phyloP scores from a whole-genome alignment of 2,888 invertebrate genomes.

The Cantharis flavilabris region DNA sequence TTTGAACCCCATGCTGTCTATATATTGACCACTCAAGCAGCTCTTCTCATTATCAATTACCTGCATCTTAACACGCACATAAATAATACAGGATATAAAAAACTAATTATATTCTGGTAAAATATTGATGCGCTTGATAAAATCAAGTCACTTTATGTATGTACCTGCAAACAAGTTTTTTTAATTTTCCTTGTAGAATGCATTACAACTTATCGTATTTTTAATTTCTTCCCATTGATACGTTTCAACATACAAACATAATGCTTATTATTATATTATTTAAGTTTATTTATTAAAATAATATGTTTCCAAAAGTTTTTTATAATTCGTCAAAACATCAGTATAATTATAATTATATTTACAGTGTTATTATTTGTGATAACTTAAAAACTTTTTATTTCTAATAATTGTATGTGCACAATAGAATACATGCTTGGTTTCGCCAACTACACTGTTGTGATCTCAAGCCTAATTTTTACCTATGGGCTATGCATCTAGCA shows the following conservation, averaged over 20 bases:
- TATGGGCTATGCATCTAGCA: too few species aligned
- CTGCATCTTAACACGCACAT: conserved; percentile 49
- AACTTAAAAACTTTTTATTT: too few species aligned
- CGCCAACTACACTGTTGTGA: too few species aligned
- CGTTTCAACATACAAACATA: background rate
- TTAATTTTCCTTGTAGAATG: conserved; percentile 10
- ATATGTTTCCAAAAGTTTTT: too few species aligned
- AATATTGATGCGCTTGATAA: conserved; percentile 50
- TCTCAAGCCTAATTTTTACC: too few species aligned
- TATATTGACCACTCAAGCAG: conserved; percentile 34
- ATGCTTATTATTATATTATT: background rate
- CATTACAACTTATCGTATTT: background rate
- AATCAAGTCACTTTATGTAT: conserved; percentile 40
- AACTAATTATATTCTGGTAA: conserved; percentile 50
- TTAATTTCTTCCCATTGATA: background rate
- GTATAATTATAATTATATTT: too few species aligned
- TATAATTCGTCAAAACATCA: too few species aligned
- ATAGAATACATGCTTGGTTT: too few species aligned
- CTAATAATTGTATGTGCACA: too few species aligned
- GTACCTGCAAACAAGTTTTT: conserved; percentile 31
- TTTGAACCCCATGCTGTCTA: conserved; percentile 34
- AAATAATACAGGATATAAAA: conserved; percentile 50
- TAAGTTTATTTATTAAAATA: too few species aligned
- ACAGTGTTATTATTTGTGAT: too few species aligned
- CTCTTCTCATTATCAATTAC: conserved; percentile 49